Percentiles rank a stretch among this genome's conserved stretches.
Conservation (phyloP, 2,888 invertebrate species). For the Plagodis pulveraria region DNA sequence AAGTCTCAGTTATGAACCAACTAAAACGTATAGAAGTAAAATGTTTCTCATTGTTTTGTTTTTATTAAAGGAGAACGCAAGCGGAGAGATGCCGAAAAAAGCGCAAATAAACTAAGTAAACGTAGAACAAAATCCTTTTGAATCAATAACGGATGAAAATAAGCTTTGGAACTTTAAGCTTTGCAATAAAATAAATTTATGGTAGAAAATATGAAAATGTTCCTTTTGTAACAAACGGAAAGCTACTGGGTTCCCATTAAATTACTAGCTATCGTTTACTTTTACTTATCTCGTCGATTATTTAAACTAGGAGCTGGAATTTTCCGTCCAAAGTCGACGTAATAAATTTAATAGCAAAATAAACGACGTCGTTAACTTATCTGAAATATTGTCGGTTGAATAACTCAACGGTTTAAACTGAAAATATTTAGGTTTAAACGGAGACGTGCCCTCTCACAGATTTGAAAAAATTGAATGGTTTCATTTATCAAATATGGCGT, state of each 20-base stretch:
- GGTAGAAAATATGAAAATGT: conserved; percentile 2
- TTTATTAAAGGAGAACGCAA: too few species aligned
- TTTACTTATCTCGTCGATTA: conserved; percentile 48
- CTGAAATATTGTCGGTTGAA: conserved; percentile 58
- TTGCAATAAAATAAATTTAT: not conserved
- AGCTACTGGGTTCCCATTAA: conserved; percentile 8
- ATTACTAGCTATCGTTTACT: conserved; percentile 34
- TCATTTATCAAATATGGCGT: conserved; percentile 78
- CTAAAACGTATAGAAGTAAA: too few species aligned
- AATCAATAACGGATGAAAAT: too few species aligned
- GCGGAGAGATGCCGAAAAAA: too few species aligned
- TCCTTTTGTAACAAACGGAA: conserved; percentile 6
- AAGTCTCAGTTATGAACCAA: too few species aligned
- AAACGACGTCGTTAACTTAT: conserved; percentile 61
- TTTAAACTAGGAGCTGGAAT: conserved; percentile 46
- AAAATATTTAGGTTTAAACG: conserved; percentile 52
- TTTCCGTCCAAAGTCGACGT: conserved; percentile 47
- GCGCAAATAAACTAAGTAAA: too few species aligned
- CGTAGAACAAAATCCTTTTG: too few species aligned
- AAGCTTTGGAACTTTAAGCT: too few species aligned
- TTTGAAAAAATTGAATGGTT: conserved; percentile 74
- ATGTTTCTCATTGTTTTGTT: too few species aligned
- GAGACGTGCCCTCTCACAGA: conserved; percentile 51
- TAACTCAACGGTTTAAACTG: conserved; percentile 44
- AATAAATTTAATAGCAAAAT: conserved; percentile 58